These are phyloP conservation scores for Cyclophora albipunctata DNA, from an alignment of 2,888 invertebrate genomes.

Conservation along the genomic window DNA sequence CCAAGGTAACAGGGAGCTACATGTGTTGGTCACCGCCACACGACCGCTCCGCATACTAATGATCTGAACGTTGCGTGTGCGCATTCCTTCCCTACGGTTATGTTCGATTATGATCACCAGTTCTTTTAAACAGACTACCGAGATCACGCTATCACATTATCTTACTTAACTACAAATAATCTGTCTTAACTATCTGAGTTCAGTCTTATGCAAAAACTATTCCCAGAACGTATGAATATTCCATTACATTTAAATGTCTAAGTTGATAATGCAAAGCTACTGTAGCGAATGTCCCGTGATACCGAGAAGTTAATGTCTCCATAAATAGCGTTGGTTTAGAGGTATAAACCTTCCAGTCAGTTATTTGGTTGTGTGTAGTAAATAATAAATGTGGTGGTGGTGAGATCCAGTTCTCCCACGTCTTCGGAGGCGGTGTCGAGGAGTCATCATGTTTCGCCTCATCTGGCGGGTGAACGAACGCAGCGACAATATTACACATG, in stretches of 20 bases:
- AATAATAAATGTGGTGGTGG: slow-evolving; percentile 31
- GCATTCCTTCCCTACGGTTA: slow-evolving; percentile 49
- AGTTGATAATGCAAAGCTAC: no score
- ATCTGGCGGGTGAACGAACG: slow-evolving; percentile 51
- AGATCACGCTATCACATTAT: slow-evolving; percentile 19
- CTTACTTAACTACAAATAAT: no score
- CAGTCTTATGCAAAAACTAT: no score
- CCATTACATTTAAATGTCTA: no score
- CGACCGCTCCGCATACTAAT: slow-evolving; percentile 62
- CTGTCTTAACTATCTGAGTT: no score
- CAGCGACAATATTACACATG: slow-evolving; percentile 29
- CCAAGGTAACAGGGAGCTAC: slow-evolving; percentile 52
- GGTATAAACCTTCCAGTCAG: slow-evolving; percentile 43
- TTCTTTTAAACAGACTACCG: slow-evolving; percentile 18
- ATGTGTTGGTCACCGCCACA: slow-evolving; percentile 53
- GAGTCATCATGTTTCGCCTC: slow-evolving; percentile 30
- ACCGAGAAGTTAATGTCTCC: slow-evolving; percentile 35
- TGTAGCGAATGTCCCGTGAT: no score
- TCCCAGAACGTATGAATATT: no score
- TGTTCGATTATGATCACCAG: slow-evolving; percentile 22
- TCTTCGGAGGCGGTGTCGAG: slow-evolving; percentile 29
- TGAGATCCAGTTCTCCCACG: slow-evolving; percentile 68
- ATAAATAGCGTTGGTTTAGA: slow-evolving; percentile 44
- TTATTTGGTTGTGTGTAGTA: slow-evolving; percentile 34
- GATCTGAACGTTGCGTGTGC: slow-evolving; percentile 48